Evolutionary conservation across 92 coral and sea anemone genomes (phyloP).

Genomic region (Virgularia gustaviana): DNA sequence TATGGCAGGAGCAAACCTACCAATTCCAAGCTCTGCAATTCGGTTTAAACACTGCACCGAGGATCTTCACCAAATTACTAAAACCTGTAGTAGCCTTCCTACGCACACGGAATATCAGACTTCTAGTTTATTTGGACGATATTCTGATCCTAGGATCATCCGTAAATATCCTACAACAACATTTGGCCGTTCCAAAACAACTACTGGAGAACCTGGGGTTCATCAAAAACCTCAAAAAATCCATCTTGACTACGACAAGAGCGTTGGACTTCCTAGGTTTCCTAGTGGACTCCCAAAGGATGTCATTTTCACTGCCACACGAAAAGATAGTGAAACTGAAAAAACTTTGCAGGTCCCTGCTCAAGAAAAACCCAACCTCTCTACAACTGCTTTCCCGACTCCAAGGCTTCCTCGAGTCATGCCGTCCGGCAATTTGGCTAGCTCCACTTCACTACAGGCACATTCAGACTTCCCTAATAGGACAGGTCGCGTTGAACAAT

Average conservation of each 20-base stretch:
- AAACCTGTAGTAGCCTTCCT: slow-evolving; percentile 52
- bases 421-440: slow-evolving; percentile 41
- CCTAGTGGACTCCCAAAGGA: slow-evolving; percentile 26
- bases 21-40: slow-evolving; percentile 41
- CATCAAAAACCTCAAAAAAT: slow-evolving; percentile 37
- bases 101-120: slow-evolving; percentile 38
- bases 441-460: slow-evolving; percentile 47
- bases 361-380: slow-evolving; percentile 24
- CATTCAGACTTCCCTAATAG: slow-evolving; percentile 28
- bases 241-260: slow-evolving; percentile 31
- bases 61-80: slow-evolving; percentile 33
- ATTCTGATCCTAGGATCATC: slow-evolving; percentile 38
- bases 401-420: slow-evolving; percentile 38
- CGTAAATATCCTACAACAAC: slow-evolving; percentile 21
- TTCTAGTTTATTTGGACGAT: slow-evolving; percentile 54
- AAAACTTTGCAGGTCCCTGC: slow-evolving; percentile 20
- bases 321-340: slow-evolving; percentile 26
- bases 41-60: slow-evolving; percentile 43
- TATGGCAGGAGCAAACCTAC: slow-evolving; percentile 42
- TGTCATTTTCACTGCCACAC: slow-evolving; percentile 33
- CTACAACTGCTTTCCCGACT: slow-evolving; percentile 35
- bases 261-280: slow-evolving; percentile 39
- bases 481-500: slow-evolving; percentile 37
- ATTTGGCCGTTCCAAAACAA: slow-evolving; percentile 19
- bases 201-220: slow-evolving; percentile 46